Base-by-base conservation (phyloP, 2,888 invertebrate genomes). In the Neocrepidodera transversa region DNA sequence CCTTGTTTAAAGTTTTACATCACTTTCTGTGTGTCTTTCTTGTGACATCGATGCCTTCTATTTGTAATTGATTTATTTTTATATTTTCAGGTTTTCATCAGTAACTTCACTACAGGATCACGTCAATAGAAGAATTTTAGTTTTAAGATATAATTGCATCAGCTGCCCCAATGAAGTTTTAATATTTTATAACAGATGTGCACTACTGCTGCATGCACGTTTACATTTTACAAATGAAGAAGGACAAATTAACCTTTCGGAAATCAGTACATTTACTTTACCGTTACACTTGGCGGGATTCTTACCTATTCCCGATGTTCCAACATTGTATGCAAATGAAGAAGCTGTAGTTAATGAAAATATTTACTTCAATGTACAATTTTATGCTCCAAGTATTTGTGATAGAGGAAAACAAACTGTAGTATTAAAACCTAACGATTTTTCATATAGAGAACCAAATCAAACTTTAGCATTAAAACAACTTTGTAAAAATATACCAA, bases 141-240 rank as follows among this genome's bases (percentile, higher is more conserved):
- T 77, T 1, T 56, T 79, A 13, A 72, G 69, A 51, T 79, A 75
- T 64, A 72, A 73, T 52, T 79, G 79, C 47, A 35, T 56, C 3
- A 56, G 58, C 13, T 79, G 79, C 60, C 48, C 62, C 1, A 57
- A 63, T 35, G 48, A 64, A 26, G 60, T 57, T 1, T 58, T 72
- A 7, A 70, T 64, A 5, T 79, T 78, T 63, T 79, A 78, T 68
- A 79, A 79, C 57, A 74, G 78, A 26, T 79, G 79, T 60, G 64
- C 78, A 0, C 71, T 79, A 35, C 63, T 79, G 13, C 61, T 79
- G 11, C 79, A 79, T 56, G 68, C 73, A n/a, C 67, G 79, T 13
- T 69, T 69, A 30, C 79, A 79, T 63, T 79, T 68, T 60, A 65
- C 55, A n/a, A 35, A 71, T 8, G 53, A 65, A 8, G 64, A 70